phyloP scores from a whole-genome alignment of 2,797 vertebrate species.

The Myripristis jacobus region DNA sequence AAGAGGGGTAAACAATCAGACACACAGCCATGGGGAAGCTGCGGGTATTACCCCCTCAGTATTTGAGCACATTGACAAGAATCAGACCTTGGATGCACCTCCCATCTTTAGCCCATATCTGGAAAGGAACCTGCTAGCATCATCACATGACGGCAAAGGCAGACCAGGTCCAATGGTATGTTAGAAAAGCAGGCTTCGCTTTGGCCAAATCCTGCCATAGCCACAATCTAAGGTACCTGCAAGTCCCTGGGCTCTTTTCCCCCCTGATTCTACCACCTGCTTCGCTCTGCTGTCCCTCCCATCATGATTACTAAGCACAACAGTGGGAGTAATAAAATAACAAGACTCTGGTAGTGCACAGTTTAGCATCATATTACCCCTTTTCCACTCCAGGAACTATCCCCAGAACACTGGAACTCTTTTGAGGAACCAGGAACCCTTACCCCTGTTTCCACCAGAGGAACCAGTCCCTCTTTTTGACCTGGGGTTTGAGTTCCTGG shows the following conservation, averaged over 20 bases:
- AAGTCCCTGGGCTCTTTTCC: conserved; percentile 3
- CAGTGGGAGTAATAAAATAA: not conserved
- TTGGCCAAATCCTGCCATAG: conserved; percentile 33
- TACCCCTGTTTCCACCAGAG: no score
- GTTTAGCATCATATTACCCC: no score
- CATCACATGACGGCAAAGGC: conserved; percentile 52
- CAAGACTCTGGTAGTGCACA: not conserved
- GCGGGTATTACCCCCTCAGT: conserved; percentile 6
- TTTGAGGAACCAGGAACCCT: no score
- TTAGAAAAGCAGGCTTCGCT: conserved; percentile 56
- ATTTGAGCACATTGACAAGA: conserved; percentile 46
- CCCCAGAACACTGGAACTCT: no score
- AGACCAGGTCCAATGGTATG: conserved; percentile 74
- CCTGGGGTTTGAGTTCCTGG: no score
- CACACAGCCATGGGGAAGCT: conserved; percentile 27
- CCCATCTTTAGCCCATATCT: conserved; percentile 35
- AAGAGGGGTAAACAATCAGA: conserved; percentile 25
- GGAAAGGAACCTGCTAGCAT: conserved; percentile 52
- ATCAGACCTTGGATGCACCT: conserved; percentile 52
- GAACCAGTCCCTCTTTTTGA: no score
- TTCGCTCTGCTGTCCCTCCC: conserved; percentile 38
- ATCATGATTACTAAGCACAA: conserved; percentile 12
- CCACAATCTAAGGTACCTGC: conserved; percentile 25
- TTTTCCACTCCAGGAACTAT: no score
- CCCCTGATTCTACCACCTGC: conserved; percentile 42